Evolutionary conservation across 2,113 vertebrate genomes (phyloP).

Genomic region (Cichladusa arquata): DNA sequence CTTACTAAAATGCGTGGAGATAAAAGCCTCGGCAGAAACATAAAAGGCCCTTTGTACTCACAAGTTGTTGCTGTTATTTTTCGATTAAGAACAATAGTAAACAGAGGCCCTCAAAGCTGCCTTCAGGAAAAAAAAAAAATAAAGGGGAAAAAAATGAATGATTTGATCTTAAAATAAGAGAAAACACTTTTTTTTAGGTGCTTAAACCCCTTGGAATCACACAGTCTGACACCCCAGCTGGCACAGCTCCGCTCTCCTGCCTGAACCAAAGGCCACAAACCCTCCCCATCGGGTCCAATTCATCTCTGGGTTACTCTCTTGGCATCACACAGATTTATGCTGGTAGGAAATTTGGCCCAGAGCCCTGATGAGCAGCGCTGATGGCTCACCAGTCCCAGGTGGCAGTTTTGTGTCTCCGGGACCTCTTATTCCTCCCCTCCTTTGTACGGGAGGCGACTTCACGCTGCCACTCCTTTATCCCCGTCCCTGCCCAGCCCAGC

Average conservation of each 20-base stretch:
- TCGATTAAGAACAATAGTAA: slow-evolving; percentile 41
- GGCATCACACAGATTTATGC: not conserved
- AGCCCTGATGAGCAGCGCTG: not conserved
- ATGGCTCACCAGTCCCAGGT: not conserved
- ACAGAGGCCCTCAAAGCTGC: not conserved
- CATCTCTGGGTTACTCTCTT: not conserved
- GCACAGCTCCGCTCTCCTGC: not conserved
- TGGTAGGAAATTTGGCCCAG: slow-evolving; percentile 17
- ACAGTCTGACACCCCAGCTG: slow-evolving; percentile 33
- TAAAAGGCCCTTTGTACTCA: slow-evolving; percentile 28
- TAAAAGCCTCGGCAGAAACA: slow-evolving; percentile 40
- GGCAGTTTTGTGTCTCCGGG: not conserved
- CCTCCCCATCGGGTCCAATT: not conserved
- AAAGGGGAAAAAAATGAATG: not conserved
- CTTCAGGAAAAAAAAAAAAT: not conserved
- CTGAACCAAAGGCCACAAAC: not conserved
- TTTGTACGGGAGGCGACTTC: not conserved
- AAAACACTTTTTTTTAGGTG: not conserved
- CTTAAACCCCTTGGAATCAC: not conserved
- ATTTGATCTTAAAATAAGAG: not conserved
- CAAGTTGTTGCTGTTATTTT: slow-evolving; percentile 13
- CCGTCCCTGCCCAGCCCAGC: not conserved
- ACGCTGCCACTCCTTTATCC: not conserved
- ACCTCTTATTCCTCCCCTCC: not conserved
- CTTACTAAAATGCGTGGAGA: slow-evolving; percentile 1